Evolutionary conservation across 2,113 vertebrate genomes (phyloP), one percentile per base, ranked within the genome.

Genomic region (Lepidothrix coronata): DNA sequence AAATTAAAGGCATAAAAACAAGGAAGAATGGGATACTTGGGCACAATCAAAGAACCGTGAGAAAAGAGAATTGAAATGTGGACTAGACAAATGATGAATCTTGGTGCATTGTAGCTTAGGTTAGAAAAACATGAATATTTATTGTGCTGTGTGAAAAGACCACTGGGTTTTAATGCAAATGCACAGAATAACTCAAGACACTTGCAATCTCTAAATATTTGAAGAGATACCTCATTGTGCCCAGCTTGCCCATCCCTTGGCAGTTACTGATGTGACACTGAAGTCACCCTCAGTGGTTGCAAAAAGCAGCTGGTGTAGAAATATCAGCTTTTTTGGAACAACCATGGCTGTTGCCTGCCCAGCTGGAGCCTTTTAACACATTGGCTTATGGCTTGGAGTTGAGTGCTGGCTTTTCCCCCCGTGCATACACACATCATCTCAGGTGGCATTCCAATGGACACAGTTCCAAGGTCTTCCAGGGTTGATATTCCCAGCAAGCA

Each of bases 1-100:
- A 71, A 89, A 93, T 91, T 80, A 78, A 93, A 93, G 31, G 18
- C 73, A 84, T 81, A 92, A 94, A 92, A 95, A 44, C 37, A 78
- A 92, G 58, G 28, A 74, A 93, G 48, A 95, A 84, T 68, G 31
- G 21, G 35, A 37, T 96, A 37, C 73, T 94, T 91, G 88, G 27
- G 63, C 68, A 92, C 48, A 94, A 59, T 80, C 90, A 88, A 92
- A 92, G 59, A 79, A 30, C 21, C 1, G 0, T 67, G 79, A 52
- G 12, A 86, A 83, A 91, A 73, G 61, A 59, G 15, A 74, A 59
- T 27, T 73, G 31, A 86, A 89, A 57, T 44, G n/a, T 51, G 76
- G 52, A 74, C 30, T 65, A 84, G 65, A 75, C 24, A 84, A 85
- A 74, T 2, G 1, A 77, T 59, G 57, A 37, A 72, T 62, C 52